Base-by-base conservation (phyloP, 37 sponge, comb jelly and placozoan species). In the Axinella damicornis region DNA sequence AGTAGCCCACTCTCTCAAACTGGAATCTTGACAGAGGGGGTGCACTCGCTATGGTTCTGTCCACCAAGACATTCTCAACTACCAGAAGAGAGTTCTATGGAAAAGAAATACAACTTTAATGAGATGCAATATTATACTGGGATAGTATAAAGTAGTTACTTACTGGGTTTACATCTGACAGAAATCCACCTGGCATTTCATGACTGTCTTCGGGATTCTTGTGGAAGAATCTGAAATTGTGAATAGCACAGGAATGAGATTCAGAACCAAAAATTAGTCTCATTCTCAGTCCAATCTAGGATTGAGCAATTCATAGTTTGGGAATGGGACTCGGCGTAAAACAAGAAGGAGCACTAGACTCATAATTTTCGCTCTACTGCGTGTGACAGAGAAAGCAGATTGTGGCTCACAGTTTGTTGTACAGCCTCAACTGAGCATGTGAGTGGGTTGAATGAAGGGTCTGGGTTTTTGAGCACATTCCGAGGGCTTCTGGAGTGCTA, bases 1-100 rank as follows among this genome's bases (percentile, higher is more conserved):
- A 95, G 77, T 91, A 99, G 31, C 99, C 99, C 17, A 97, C 36
- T 41, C 99, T 83, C 76, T 99, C 99, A 85, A 96, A 96, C 92
- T 99, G 99, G 57, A 68, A 93, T 21, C 34, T 64, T 22, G 74
- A 83, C 19, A 88, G 64, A 70, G 52, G 73, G 1, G 68, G 22
- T n/a, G 86, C 76, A 54, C 72, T 73, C 22, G 60, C 20, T 1
- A 94, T 78, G 25, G 78, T 80, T 31, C 57, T 46, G 53, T 99
- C 99, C 32, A 99, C 79, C 35, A 90, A 30, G 2, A 81, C 95
- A 28, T 46, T 94, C 24, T 78, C 18, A n/a, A 78, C 31, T 21
- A 81, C 31, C 17, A 35, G 34, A 33, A 95, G 90, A 22, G 99
- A 94, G 61, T 86, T 76, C 94, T 93, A 59, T n/a, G n/a, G n/a